Evolutionary conservation across 2,888 invertebrate genomes (phyloP).

Genomic region (Hyposoter didymator): DNA sequence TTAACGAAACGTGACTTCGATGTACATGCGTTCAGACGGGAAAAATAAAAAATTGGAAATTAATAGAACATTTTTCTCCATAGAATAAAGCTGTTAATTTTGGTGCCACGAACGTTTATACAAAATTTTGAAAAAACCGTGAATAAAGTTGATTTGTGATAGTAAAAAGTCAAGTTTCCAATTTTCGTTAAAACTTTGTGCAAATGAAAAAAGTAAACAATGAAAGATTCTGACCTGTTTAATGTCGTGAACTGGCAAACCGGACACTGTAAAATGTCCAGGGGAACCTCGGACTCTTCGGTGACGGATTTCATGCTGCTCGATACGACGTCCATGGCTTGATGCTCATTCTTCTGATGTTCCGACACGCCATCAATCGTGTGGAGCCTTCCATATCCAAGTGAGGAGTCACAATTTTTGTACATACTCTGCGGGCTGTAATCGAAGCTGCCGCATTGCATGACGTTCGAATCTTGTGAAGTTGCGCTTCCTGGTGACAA

Average conservation of each 20-base stretch:
- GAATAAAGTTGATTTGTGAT: too few relatives aligned
- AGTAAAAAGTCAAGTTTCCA: too few relatives aligned
- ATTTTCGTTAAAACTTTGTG: too few relatives aligned
- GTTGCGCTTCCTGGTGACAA: conserved; percentile 74
- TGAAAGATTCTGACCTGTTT: conserved; percentile 80
- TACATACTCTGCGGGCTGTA: conserved; percentile 71
- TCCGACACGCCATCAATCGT: conserved; percentile 62
- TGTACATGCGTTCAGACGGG: too few relatives aligned
- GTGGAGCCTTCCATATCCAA: conserved; percentile 57
- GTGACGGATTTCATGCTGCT: conserved; percentile 62
- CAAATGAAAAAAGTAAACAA: too few relatives aligned
- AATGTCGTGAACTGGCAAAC: conserved; percentile 84
- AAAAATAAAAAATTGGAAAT: too few relatives aligned
- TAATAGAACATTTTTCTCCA: too few relatives aligned
- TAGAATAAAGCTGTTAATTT: too few relatives aligned
- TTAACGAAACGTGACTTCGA: too few relatives aligned
- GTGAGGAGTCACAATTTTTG: conserved; percentile 68
- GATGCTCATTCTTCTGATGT: conserved; percentile 63
- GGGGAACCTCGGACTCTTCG: conserved; percentile 60
- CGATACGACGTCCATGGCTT: conserved; percentile 69
- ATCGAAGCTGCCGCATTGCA: conserved; percentile 69
- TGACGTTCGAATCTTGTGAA: conserved; percentile 73
- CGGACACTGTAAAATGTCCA: conserved; percentile 84
- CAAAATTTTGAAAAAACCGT: too few relatives aligned
- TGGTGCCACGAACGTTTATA: too few relatives aligned